Conservation (phyloP, 2,888 invertebrate species). For the Hydrotaea cyrtoneurina region DNA sequence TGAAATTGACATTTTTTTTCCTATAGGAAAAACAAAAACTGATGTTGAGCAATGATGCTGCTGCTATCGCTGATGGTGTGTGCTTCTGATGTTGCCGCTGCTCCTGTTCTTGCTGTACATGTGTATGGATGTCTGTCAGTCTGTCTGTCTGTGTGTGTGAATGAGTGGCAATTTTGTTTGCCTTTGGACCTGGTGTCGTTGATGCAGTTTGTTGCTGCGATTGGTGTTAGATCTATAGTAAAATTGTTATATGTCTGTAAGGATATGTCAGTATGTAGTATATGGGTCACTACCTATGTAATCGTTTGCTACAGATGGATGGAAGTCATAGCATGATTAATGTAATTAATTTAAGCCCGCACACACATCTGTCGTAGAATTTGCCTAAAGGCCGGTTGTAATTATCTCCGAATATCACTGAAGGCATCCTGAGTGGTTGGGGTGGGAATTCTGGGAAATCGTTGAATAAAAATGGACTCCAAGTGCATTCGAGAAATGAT, state of each 20-base stretch:
- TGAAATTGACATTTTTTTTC: constrained; percentile 59
- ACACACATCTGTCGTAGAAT: too few species aligned
- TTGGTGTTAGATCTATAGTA: constrained; percentile 2
- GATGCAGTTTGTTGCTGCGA: not conserved
- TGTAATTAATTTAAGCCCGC: too few species aligned
- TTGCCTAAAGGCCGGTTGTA: too few species aligned
- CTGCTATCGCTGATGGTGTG: not conserved
- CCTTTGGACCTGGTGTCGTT: not conserved
- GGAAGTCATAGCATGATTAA: too few species aligned
- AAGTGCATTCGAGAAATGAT: too few species aligned
- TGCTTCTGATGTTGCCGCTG: not conserved
- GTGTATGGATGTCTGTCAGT: not conserved
- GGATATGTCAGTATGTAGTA: not conserved
- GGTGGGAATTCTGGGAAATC: too few species aligned
- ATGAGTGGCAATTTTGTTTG: constrained; percentile 44
- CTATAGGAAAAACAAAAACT: constrained; percentile 8
- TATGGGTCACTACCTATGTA: not conserved
- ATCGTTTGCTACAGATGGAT: too few species aligned
- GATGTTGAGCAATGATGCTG: constrained; percentile 13
- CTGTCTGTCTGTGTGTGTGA: constrained; percentile 7
- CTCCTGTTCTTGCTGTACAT: not conserved
- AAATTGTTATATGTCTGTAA: not conserved
- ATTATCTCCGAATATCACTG: too few species aligned
- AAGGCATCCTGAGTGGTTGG: too few species aligned
- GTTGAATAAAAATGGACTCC: too few species aligned